A percentile compares a stretch with the other conserved stretches of the same genome.
Evolutionary conservation across 1,140 invertebrate species (phyloP).

Genomic region (Coptotermes formosanus): DNA sequence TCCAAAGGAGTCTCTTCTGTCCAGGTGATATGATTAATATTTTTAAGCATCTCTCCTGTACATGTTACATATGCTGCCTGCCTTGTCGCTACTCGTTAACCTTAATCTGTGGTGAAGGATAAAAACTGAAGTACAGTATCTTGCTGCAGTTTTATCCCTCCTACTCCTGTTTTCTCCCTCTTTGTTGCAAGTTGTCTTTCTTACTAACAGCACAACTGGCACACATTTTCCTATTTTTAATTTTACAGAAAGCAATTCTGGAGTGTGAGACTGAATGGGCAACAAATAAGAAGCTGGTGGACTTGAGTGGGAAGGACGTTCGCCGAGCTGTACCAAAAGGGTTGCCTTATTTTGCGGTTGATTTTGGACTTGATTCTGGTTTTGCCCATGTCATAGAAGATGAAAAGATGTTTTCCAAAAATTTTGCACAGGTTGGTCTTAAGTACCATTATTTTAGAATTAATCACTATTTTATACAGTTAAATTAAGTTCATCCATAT

Average conservation of each 20-base stretch:
- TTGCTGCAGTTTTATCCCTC: too few species aligned
- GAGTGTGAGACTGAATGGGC: slow-evolving; percentile 95
- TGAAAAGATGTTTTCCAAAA: slow-evolving; percentile 78
- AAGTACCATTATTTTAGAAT: background rate
- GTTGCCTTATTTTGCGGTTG: slow-evolving; percentile 90
- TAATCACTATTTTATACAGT: too few species aligned
- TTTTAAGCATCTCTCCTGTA: too few species aligned
- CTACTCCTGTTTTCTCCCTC: background rate
- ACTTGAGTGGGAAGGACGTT: slow-evolving; percentile 72
- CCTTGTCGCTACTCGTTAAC: too few species aligned
- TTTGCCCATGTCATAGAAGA: slow-evolving; percentile 98
- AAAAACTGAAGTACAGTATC: too few species aligned
- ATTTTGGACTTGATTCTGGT: slow-evolving; percentile 87
- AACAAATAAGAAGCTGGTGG: slow-evolving; percentile 92
- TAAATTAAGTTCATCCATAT: too few species aligned
- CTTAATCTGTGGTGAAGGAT: too few species aligned
- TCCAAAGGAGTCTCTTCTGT: too few species aligned
- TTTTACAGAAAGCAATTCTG: slow-evolving; percentile 80
- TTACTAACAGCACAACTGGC: too few species aligned
- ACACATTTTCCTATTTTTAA: slow-evolving; percentile 27
- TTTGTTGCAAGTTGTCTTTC: slow-evolving; percentile 13
- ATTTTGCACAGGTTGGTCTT: slow-evolving; percentile 83
- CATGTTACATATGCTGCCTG: too few species aligned
- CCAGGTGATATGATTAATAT: too few species aligned
- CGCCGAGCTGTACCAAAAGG: slow-evolving; percentile 86